phyloP scores from a whole-genome alignment of 2,113 vertebrate genomes.

The Cochlearius cochlearius region DNA sequence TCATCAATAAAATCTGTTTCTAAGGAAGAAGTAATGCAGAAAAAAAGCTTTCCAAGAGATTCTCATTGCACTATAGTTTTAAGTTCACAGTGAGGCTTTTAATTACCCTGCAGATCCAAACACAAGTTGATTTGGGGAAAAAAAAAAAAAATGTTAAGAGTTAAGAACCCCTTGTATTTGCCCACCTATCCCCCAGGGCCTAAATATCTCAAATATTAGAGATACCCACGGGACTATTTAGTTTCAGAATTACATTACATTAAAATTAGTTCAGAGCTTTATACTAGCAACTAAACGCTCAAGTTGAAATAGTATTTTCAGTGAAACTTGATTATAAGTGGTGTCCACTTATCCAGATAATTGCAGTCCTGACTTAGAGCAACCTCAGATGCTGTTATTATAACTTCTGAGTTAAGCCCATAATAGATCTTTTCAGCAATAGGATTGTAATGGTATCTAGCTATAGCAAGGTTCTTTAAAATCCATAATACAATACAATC shows the following conservation, averaged over 20 bases:
- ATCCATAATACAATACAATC: neutral
- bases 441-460: neutral
- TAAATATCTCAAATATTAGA: neutral
- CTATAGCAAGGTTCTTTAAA: conserved; percentile 22
- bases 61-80: neutral
- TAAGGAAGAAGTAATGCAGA: neutral
- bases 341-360: conserved; percentile 10
- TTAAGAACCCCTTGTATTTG: neutral
- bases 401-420: neutral
- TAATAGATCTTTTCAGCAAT: conserved; percentile 28
- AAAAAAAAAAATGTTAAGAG: neutral
- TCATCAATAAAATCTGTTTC: neutral
- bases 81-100: neutral
- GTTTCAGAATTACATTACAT: neutral
- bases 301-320: conserved; percentile 14
- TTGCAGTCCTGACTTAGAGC: conserved; percentile 1
- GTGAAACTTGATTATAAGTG: conserved; percentile 10
- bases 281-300: neutral
- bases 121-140: neutral
- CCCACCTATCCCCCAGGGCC: neutral
- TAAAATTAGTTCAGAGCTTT: neutral
- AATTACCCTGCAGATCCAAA: neutral
- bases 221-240: neutral
- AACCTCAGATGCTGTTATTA: conserved; percentile 13
- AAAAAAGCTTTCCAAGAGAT: neutral